Evolutionary conservation across 1,140 invertebrate genomes (phyloP).

Genomic region (Cataglyphis hispanica): DNA sequence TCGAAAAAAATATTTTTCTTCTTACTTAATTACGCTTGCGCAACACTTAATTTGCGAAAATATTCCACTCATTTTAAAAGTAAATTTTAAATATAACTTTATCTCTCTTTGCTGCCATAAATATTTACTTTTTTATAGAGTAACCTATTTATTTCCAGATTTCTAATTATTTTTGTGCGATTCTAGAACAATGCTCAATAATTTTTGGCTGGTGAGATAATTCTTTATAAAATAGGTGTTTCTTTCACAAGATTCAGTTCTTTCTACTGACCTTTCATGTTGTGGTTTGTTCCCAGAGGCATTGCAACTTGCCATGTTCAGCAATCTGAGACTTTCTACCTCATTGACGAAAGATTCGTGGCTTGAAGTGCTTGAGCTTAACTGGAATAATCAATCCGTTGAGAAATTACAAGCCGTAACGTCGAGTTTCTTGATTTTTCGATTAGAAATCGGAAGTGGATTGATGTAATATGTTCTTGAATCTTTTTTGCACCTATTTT

Average conservation of each 20-base stretch:
- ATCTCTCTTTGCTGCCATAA: too few relatives aligned
- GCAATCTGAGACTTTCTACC: not conserved
- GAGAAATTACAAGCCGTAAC: not conserved
- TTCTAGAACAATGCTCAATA: not conserved
- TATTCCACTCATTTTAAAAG: not conserved
- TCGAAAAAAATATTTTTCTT: not conserved
- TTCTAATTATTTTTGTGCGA: not conserved
- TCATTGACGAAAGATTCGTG: not conserved
- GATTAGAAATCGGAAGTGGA: constrained; percentile 33
- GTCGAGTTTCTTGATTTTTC: not conserved
- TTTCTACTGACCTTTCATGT: constrained; percentile 45
- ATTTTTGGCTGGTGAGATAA: not conserved
- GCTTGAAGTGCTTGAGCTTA: not conserved
- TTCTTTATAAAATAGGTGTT: not conserved
- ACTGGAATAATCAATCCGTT: not conserved
- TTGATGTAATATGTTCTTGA: constrained; percentile 29
- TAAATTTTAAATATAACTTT: not conserved
- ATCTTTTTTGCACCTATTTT: constrained; percentile 1
- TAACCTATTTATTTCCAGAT: not conserved
- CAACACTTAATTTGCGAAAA: not conserved
- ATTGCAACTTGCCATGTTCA: constrained; percentile 14
- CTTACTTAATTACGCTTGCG: not conserved
- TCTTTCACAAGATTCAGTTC: constrained; percentile 7
- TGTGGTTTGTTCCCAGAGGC: not conserved
- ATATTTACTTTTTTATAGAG: not conserved